Evolutionary conservation across 1,140 invertebrate genomes (phyloP).

Genomic region (Maniola jurtina): DNA sequence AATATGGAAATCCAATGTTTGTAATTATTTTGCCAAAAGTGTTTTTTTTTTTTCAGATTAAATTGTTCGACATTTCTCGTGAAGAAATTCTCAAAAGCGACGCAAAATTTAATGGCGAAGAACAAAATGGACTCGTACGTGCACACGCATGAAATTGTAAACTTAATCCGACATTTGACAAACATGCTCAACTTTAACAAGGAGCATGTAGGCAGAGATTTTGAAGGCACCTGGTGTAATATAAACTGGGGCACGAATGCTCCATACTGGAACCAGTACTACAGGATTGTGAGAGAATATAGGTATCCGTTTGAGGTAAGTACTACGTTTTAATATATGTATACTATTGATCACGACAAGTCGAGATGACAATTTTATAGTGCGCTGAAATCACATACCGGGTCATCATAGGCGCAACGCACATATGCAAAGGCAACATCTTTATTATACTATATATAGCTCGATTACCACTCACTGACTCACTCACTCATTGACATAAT

Average conservation of each 20-base stretch:
- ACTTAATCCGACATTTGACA: constrained; percentile 57
- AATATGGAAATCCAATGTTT: too few species aligned
- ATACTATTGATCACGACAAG: too few species aligned
- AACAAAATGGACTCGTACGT: constrained; percentile 52
- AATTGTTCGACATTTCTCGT: constrained; percentile 64
- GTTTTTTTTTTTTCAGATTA: constrained; percentile 42
- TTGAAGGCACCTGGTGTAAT: constrained; percentile 49
- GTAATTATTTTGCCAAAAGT: too few species aligned
- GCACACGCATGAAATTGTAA: constrained; percentile 54
- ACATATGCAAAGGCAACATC: too few species aligned
- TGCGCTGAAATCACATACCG: too few species aligned
- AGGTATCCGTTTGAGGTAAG: constrained; percentile 68
- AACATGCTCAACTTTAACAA: constrained; percentile 60
- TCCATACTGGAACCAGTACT: constrained; percentile 73
- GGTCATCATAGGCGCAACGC: too few species aligned
- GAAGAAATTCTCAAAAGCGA: constrained; percentile 63
- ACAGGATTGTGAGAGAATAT: constrained; percentile 62
- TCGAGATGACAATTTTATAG: too few species aligned
- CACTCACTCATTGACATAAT: too few species aligned
- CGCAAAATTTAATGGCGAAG: constrained; percentile 59
- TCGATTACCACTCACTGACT: too few species aligned
- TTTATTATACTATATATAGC: too few species aligned
- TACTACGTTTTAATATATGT: too few species aligned
- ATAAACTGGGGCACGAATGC: constrained; percentile 71
- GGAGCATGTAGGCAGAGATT: constrained; percentile 23